These are phyloP conservation scores for Tautogolabrus adspersus DNA, from an alignment of 2,113 vertebrate species.

Conservation along the genomic window DNA sequence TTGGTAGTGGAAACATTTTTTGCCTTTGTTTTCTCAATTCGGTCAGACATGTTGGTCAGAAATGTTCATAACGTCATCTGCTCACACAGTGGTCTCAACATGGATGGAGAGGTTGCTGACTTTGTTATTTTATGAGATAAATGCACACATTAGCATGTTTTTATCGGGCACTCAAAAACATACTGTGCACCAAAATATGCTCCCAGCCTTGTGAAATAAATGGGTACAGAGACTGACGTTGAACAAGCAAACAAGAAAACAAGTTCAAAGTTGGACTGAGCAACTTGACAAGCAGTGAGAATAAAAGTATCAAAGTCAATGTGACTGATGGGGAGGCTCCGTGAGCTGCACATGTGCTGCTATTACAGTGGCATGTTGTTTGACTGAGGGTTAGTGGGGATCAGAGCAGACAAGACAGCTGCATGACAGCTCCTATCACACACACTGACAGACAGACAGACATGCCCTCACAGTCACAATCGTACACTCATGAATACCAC, in stretches of 20 bases:
- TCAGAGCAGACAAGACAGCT: conserved; percentile 63
- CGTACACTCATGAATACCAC: conserved; percentile 15
- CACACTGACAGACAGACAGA: conserved; percentile 23
- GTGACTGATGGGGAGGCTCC: conserved; percentile 37
- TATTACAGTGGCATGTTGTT: conserved; percentile 59
- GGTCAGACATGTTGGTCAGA: neutral
- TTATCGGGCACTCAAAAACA: no score
- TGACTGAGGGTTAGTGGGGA: conserved; percentile 72
- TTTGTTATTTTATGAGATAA: no score
- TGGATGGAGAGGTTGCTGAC: neutral
- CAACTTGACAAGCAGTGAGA: conserved; percentile 1
- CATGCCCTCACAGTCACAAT: conserved; percentile 15
- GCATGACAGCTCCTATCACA: conserved; percentile 51
- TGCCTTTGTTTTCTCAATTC: neutral
- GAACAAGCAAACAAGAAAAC: neutral
- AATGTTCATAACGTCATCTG: no score
- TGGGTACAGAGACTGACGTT: neutral
- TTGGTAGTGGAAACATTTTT: neutral
- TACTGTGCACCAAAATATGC: no score
- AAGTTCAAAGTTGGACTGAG: neutral
- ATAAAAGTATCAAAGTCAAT: neutral
- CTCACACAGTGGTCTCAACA: neutral
- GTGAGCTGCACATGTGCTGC: conserved; percentile 42
- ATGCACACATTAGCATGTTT: no score
- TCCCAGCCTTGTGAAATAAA: neutral